phyloP scores from a whole-genome alignment of 2,113 vertebrate genomes.

The Glaucomys volans region DNA sequence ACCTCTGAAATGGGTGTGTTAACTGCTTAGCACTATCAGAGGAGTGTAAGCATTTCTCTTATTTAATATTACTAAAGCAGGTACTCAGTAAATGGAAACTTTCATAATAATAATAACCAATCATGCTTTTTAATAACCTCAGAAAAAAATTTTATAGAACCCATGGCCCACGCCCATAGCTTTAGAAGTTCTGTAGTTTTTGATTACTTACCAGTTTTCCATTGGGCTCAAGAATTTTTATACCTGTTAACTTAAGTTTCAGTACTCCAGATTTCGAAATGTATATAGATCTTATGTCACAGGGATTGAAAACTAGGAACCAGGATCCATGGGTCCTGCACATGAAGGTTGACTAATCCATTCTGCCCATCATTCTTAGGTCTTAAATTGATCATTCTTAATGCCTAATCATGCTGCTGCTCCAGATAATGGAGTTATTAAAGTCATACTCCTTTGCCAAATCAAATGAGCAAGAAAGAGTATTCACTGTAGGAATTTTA shows the following conservation, averaged over 20 bases:
- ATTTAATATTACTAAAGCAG: neutral
- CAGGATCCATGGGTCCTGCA: neutral
- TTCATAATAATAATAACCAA: neutral
- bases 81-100: neutral
- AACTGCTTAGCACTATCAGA: neutral
- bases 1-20: neutral
- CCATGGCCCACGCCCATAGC: neutral
- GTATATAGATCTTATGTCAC: neutral
- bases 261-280: neutral
- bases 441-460: neutral
- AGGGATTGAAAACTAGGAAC: neutral
- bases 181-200: conserved; percentile 9
- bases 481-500: neutral
- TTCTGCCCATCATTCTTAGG: neutral
- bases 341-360: neutral
- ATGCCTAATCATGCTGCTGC: neutral
- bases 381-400: neutral
- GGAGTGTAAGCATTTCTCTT: neutral
- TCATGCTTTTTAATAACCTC: neutral
- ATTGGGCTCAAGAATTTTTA: neutral
- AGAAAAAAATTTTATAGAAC: neutral
- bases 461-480: neutral
- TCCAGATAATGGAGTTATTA: neutral
- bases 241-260: neutral
- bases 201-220: neutral